phyloP scores from a whole-genome alignment of 2,888 invertebrate species.

The Scrobipalpa atriplicella region DNA sequence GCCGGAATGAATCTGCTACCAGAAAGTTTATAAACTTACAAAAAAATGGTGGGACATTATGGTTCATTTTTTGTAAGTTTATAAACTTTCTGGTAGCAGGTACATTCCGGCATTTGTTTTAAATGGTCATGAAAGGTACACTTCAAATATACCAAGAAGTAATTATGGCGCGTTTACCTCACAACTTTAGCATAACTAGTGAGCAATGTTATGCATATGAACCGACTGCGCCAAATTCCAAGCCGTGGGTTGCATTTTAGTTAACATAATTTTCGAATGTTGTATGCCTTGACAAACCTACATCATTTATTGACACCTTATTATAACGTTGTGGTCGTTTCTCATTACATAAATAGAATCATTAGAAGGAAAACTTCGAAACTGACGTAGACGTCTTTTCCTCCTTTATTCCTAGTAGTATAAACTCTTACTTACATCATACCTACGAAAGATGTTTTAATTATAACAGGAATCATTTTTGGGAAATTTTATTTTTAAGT shows the following conservation, averaged over 20 bases:
- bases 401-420: neutral
- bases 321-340: neutral
- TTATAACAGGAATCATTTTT: neutral
- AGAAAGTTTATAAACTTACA: no score
- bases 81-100: no score
- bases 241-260: neutral
- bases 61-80: no score
- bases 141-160: neutral
- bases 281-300: slow-evolving; percentile 28
- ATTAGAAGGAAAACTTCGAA: neutral
- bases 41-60: no score
- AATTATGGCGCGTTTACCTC: slow-evolving; percentile 10
- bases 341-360: neutral
- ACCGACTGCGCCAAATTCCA: neutral
- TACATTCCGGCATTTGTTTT: neutral
- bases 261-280: slow-evolving; percentile 25
- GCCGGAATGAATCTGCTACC: no score
- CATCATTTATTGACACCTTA: neutral
- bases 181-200: neutral
- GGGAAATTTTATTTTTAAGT: neutral
- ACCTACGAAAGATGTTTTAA: no score
- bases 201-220: slow-evolving; percentile 1
- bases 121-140: neutral
- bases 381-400: neutral
- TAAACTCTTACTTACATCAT: neutral